phyloP scores from a whole-genome alignment of 2,797 vertebrate species.

The Galaxias olidus region DNA sequence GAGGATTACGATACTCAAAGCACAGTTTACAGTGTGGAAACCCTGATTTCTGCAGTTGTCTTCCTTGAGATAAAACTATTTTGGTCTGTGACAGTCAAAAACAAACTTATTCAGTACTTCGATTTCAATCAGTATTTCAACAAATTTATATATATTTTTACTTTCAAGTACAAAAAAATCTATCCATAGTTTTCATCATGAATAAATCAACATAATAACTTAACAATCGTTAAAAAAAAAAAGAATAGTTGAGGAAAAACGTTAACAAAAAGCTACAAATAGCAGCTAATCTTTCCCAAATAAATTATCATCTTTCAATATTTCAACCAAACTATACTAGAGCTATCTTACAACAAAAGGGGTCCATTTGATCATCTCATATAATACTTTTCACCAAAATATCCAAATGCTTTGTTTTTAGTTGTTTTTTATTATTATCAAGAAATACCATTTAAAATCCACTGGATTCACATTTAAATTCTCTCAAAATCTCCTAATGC shows the following conservation, averaged over 20 bases:
- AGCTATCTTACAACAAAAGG: constrained; percentile 27
- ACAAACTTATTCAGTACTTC: no score
- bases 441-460: constrained; percentile 60
- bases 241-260: constrained; percentile 8
- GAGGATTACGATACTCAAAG: no score
- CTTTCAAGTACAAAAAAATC: not conserved
- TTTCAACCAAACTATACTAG: constrained; percentile 33
- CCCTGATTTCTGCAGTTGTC: no score
- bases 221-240: constrained; percentile 19
- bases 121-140: not conserved
- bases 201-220: constrained; percentile 53
- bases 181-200: constrained; percentile 36
- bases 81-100: not conserved
- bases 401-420: constrained; percentile 35
- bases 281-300: constrained; percentile 50
- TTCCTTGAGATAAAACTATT: not conserved
- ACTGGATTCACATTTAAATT: constrained; percentile 66
- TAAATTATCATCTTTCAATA: constrained; percentile 52
- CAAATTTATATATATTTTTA: not conserved
- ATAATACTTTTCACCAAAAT: constrained; percentile 40
- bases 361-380: constrained; percentile 36
- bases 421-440: constrained; percentile 27
- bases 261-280: constrained; percentile 45
- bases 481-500: constrained; percentile 31
- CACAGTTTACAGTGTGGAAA: no score